Percentiles rank a stretch among this genome's conserved stretches.
Conservation (phyloP, 1,140 invertebrate genomes). For the Nymphalis io region DNA sequence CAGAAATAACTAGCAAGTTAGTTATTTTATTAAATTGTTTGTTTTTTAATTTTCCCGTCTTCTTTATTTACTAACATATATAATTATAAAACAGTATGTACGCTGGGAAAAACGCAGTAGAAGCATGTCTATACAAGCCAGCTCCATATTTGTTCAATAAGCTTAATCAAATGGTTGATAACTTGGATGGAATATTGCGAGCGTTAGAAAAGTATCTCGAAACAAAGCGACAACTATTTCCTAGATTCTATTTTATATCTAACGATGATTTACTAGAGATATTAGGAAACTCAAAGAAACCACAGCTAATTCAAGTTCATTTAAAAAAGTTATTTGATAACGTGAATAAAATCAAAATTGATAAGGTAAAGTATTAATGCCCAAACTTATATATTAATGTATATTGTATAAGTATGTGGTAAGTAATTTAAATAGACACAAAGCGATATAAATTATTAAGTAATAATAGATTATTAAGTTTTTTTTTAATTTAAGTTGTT, state of each 20-base stretch:
- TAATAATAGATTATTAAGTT: background rate
- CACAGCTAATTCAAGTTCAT: conserved; percentile 90
- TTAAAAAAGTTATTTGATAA: conserved; percentile 93
- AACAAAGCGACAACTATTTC: conserved; percentile 91
- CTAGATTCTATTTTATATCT: conserved; percentile 91
- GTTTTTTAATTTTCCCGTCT: conserved; percentile 1
- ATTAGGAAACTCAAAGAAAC: conserved; percentile 90
- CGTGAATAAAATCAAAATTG: conserved; percentile 88
- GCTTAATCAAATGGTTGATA: conserved; percentile 84
- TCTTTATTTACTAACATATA: conserved; percentile 22
- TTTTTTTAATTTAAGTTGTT: background rate
- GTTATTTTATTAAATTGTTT: conserved; percentile 11
- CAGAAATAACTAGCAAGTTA: conserved; percentile 84
- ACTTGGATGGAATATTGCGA: conserved; percentile 86
- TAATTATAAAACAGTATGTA: conserved; percentile 68
- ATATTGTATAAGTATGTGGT: too few relatives aligned
- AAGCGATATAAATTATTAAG: too few relatives aligned
- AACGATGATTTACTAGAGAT: conserved; percentile 94
- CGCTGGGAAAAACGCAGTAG: conserved; percentile 79
- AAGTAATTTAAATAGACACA: too few relatives aligned
- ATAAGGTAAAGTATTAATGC: conserved; percentile 75
- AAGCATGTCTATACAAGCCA: conserved; percentile 81
- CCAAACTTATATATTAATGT: too few relatives aligned
- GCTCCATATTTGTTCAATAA: conserved; percentile 82
- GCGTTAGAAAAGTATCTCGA: conserved; percentile 91